Evolutionary conservation across 1,140 invertebrate species (phyloP).

Genomic region (Drosophila melanogaster): Release_6_plus_ISO1_MT NT_033779.5:15781001-15781500

Average conservation of each 20-base stretch:
- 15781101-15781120: conserved; percentile 47
- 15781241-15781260: conserved; percentile 52
- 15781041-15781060: conserved; percentile 9
- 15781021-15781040: conserved; percentile 62
- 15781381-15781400: conserved; percentile 26
- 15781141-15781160: conserved; percentile 23
- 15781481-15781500: conserved; percentile 51
- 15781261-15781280: conserved; percentile 70
- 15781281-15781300: conserved; percentile 72
- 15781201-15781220: conserved; percentile 43
- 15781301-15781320: conserved; percentile 25
- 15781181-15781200: conserved; percentile 55
- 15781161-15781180: conserved; percentile 5
- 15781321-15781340: conserved; percentile 67
- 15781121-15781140: conserved; percentile 46
- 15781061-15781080: conserved; percentile 20
- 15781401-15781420: conserved; percentile 3
- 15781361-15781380: conserved; percentile 51
- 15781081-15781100: conserved; percentile 58
- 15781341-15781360: conserved; percentile 51
- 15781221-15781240: conserved; percentile 64
- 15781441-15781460: conserved; percentile 52
- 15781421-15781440: conserved; percentile 4
- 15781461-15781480: conserved; percentile 55
- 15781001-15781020: conserved; percentile 43